phyloP scores from a whole-genome alignment of 2,888 invertebrate species.

The Limnephilus marmoratus region DNA sequence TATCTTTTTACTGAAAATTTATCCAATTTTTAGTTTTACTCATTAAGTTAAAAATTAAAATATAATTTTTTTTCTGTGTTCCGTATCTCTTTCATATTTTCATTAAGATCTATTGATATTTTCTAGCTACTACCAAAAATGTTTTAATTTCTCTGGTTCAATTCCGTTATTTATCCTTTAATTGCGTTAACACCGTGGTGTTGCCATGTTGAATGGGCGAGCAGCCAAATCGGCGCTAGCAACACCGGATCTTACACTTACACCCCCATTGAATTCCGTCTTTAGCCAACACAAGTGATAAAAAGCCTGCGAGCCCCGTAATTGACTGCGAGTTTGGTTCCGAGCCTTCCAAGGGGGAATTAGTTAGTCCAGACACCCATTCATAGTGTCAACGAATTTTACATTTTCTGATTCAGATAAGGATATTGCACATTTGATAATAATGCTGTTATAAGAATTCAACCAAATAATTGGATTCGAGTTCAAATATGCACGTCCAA shows the following conservation, averaged over 20 bases:
- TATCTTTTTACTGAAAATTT: too few relatives aligned
- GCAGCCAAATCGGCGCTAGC: neutral
- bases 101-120: neutral
- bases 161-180: conserved; percentile 10
- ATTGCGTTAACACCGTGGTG: neutral
- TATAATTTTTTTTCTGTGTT: neutral
- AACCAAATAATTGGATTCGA: neutral
- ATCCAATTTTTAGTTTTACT: too few relatives aligned
- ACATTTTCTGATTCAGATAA: conserved; percentile 9
- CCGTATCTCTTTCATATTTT: neutral
- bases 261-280: conserved; percentile 48
- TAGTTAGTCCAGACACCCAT: conserved; percentile 11
- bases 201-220: neutral
- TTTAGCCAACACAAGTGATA: conserved; percentile 20
- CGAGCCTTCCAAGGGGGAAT: neutral
- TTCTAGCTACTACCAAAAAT: neutral
- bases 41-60: too few relatives aligned
- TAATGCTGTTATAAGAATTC: neutral
- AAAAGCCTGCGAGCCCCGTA: conserved; percentile 21
- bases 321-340: conserved; percentile 28
- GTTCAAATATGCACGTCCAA: neutral
- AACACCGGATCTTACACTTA: conserved; percentile 29
- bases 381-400: conserved; percentile 44
- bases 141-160: neutral
- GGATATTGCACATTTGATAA: neutral